Conservation (phyloP, 2,113 vertebrate genomes). For the Camelus dromedarius region DNA sequence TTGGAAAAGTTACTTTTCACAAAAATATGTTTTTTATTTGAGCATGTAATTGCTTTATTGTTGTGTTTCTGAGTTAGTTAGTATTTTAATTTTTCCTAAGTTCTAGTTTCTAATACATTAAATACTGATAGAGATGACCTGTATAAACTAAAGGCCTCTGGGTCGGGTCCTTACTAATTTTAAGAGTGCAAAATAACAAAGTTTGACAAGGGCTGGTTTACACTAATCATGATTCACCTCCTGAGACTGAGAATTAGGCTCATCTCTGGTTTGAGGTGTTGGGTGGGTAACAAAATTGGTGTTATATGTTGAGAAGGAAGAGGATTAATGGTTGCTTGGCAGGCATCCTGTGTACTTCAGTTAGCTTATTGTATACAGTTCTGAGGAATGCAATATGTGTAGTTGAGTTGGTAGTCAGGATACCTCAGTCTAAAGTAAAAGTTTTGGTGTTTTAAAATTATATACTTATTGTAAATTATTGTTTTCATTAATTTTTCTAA, state of each 20-base stretch:
- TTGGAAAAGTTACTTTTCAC: background rate
- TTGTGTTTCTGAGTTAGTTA: background rate
- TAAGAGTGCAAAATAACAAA: background rate
- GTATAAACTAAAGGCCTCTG: background rate
- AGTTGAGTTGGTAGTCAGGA: background rate
- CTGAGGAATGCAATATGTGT: background rate
- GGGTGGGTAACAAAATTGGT: background rate
- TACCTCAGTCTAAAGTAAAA: conserved; percentile 12
- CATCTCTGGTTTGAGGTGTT: background rate
- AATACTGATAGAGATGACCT: background rate
- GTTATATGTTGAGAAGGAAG: background rate
- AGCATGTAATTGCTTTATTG: background rate
- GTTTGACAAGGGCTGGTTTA: background rate
- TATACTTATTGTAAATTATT: background rate
- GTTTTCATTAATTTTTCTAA: background rate
- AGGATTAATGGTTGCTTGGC: background rate
- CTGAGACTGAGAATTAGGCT: background rate
- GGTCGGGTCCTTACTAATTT: background rate
- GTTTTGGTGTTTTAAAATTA: background rate
- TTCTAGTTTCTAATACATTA: background rate
- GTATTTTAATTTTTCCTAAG: background rate
- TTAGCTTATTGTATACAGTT: background rate
- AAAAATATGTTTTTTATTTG: background rate
- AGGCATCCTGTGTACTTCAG: background rate
- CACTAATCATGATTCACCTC: background rate